phyloP scores from a whole-genome alignment of 1,140 invertebrate species.

The Procambarus virginalis region DNA sequence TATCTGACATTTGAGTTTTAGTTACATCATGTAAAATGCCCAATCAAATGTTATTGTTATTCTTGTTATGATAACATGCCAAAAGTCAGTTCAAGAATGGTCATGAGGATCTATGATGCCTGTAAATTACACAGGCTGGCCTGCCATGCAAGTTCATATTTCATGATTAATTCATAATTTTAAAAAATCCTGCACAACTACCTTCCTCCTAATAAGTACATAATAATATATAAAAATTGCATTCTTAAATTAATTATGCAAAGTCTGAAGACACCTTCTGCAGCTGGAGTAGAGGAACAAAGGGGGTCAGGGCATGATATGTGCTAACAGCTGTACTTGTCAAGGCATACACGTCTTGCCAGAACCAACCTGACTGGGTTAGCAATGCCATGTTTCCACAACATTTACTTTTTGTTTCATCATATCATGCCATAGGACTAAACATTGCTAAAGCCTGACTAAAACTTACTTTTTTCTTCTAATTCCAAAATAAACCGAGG shows the following conservation, averaged over 20 bases:
- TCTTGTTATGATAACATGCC: neutral
- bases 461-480: neutral
- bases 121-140: conserved; percentile 7
- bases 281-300: conserved; percentile 16
- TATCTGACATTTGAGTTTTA: too few species aligned
- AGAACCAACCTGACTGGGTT: conserved; percentile 9
- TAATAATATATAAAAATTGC: neutral
- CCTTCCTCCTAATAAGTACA: neutral
- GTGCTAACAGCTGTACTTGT: conserved; percentile 24
- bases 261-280: conserved; percentile 10
- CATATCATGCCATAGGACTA: neutral
- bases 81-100: neutral
- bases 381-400: conserved; percentile 17
- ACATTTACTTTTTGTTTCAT: neutral
- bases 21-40: neutral
- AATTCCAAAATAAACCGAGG: neutral
- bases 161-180: neutral
- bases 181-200: neutral
- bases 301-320: conserved; percentile 17
- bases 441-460: neutral
- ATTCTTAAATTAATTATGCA: conserved; percentile 26
- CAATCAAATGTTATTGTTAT: neutral
- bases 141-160: conserved; percentile 28
- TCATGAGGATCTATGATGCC: neutral
- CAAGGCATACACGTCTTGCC: conserved; percentile 13